phyloP scores from a whole-genome alignment of 2,888 invertebrate species.

The Cryptocephalus moraei region DNA sequence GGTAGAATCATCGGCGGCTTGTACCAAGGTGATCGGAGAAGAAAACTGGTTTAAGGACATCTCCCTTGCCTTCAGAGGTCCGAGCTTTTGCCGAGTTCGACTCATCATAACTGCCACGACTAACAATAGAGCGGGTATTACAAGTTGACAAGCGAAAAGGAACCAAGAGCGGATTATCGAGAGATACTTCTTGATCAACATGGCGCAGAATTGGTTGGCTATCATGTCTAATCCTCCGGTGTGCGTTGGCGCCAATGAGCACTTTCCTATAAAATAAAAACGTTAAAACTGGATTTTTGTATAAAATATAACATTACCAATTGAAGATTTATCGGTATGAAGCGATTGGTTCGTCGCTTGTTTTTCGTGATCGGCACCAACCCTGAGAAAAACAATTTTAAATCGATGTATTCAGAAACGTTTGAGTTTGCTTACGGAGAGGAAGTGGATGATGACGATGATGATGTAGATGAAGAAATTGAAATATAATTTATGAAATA shows the following conservation, averaged over 20 bases:
- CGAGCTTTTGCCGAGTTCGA: slow-evolving; percentile 38
- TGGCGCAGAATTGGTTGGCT: slow-evolving; percentile 33
- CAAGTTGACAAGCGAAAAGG: slow-evolving; percentile 52
- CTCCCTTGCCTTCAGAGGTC: slow-evolving; percentile 44
- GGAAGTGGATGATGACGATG: not conserved
- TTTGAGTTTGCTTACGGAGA: not conserved
- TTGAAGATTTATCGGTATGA: too few species aligned
- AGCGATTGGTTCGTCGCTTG: slow-evolving; percentile 13
- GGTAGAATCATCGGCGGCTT: slow-evolving; percentile 18
- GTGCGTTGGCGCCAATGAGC: too few species aligned
- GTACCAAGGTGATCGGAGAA: slow-evolving; percentile 30
- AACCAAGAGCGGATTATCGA: slow-evolving; percentile 54
- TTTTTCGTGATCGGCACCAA: slow-evolving; percentile 28
- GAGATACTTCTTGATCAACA: slow-evolving; percentile 34
- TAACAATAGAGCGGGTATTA: slow-evolving; percentile 58
- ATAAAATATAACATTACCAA: too few species aligned
- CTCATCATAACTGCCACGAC: slow-evolving; percentile 52
- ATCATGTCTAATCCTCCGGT: slow-evolving; percentile 7
- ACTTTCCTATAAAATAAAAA: too few species aligned
- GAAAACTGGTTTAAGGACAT: slow-evolving; percentile 43
- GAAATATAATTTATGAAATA: slow-evolving; percentile 3
- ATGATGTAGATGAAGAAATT: not conserved
- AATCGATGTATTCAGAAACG: not conserved
- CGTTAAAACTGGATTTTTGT: too few species aligned
- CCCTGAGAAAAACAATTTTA: slow-evolving; percentile 16